Percentiles rank a stretch among this genome's conserved stretches.
phyloP scores from a whole-genome alignment of 2,888 invertebrate genomes.

The Cephonodes hylas region DNA sequence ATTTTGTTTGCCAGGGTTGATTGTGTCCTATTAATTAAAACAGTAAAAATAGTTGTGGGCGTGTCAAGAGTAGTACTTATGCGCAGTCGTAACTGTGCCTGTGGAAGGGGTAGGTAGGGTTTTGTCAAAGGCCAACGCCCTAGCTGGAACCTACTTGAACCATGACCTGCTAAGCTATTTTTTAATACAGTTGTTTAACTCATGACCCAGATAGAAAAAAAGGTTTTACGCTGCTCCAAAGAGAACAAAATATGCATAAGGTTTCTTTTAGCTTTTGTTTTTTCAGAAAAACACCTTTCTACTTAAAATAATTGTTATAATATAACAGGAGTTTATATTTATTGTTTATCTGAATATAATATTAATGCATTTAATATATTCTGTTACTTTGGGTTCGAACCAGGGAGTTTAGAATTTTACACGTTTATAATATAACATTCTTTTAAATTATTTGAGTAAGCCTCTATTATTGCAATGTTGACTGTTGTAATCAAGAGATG shows the following conservation, averaged over 20 bases:
- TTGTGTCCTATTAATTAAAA: background rate
- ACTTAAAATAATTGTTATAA: no score
- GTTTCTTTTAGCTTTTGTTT: no score
- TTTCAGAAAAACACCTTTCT: no score
- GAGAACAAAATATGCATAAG: no score
- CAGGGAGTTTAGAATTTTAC: background rate
- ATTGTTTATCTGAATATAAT: no score
- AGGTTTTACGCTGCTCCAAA: no score
- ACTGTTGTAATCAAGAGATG: background rate
- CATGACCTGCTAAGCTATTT: background rate
- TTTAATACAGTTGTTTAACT: background rate
- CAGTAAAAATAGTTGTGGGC: background rate
- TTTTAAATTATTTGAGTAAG: background rate
- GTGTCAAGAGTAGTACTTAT: background rate
- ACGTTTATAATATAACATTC: background rate
- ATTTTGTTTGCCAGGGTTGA: no score
- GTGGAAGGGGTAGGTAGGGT: background rate
- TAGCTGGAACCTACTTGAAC: background rate
- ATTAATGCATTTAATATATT: no score
- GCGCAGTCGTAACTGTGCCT: background rate
- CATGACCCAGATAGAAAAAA: background rate
- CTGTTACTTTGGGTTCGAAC: no score
- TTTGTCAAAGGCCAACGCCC: background rate
- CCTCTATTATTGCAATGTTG: background rate
- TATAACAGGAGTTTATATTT: no score